Base-by-base conservation (phyloP, 2,888 invertebrate genomes). In the Luperina nickerlii region DNA sequence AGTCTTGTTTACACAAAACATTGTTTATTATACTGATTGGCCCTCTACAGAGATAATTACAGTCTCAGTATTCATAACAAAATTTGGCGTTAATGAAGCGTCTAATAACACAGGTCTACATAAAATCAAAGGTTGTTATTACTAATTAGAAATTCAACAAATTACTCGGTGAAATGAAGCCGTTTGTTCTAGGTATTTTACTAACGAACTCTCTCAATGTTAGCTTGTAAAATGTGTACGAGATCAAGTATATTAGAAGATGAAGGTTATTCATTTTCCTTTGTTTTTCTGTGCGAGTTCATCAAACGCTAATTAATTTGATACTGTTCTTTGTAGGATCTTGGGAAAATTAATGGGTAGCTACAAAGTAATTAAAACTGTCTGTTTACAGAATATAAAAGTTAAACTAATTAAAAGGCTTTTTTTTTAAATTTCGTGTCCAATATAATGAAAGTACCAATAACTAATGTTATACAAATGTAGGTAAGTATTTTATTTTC, bases 151-250 rank as follows among this genome's bases (percentile, higher is more conserved):
- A 65, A 60, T 66, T 65, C 45, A 72, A 66, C 66, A 65, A 81
- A 84, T 71, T 67, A 75, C 18, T 45, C 24, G 15, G 62, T 70
- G 38, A 74, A 83, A 78, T 78, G 20, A 79, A 72, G 48, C 63
- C 24, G 68, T 76, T 84, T 69, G 60, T 78, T 86, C 66, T 74
- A n/a, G 20, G 24, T 72, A 69, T 78, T 84, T 45, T 57, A 74
- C 62, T 78, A 80, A 79, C 70, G 38, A 85, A 78, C 32, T 73
- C 20, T n/a, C 38, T 67, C 48, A 72, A 68, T 70, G 60, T 68
- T 63, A 75, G 85, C 48, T 65, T 38, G 24, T 51, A 75, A 75
- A 79, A 67, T 38, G 45, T 76, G 48, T 65, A 63, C 48, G 27
- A 45, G 8, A 75, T 79, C 63, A 66, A 79, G 18, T 68, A 68